Evolutionary conservation across 2,888 invertebrate genomes (phyloP), one percentile per base, ranked within the genome.

Genomic region (Dasysyrphus albostriatus): DNA sequence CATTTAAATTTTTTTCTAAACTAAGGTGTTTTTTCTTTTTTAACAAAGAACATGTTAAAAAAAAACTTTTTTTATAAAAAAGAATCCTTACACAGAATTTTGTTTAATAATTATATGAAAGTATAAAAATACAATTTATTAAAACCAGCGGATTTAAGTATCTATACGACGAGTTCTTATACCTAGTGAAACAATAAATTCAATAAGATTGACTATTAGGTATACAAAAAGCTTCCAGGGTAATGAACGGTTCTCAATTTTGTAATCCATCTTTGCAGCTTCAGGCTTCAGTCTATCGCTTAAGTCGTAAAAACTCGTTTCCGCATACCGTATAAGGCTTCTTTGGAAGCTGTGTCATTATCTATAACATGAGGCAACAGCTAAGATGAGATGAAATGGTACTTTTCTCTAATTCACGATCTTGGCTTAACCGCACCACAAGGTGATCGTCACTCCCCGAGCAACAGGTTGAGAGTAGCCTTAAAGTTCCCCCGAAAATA

Each of bases 401-500:
- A 78, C 54, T 78, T 59, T 51, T 61, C 61, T 54, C 34, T 70
- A 80, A 58, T 72, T 84, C 65, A 47, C 58, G 44, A 76, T 73
- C 59, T 61, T 54, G 44, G 44, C 58, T 61, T 42, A 72, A 59
- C 70, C 61, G 47, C 65, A 58, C 61, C 37, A 80, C 44, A 69
- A 58, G 76, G 73, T 76, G 83, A 75, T 70, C 75, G 65, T 72
- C 84, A 75, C 65, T 75, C 63, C 59, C 72, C 75, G 32, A 47
- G 73, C 78, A 87, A 87, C 83, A 87, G 87, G 87, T 83, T 87
- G 81, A 54, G 29, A 37, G 69, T 54, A 63, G 29, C 47, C 7
- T 61, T 65, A 75, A 87, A 75, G 65, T 79, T 79, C 59, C 77
- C 78, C 78, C 69, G 69, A 83, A 87, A 87, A 87, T 87, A 87